Conservation (phyloP, 2,888 invertebrate species). For the Imbricaverruca yamaguchii region DNA sequence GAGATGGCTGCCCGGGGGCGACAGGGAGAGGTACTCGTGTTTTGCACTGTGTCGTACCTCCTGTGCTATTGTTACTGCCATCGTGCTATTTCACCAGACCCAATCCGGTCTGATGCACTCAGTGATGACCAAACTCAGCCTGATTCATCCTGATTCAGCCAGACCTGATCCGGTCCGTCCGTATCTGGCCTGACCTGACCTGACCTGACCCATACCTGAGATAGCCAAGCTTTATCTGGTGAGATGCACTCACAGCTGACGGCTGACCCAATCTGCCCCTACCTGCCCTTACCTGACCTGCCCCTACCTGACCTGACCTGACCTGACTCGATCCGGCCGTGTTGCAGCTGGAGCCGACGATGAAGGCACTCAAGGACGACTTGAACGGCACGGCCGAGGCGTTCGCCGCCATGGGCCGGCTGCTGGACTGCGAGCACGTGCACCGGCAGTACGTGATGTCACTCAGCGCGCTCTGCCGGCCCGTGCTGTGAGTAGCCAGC, state of each 20-base stretch:
- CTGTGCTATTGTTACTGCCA: too few relatives aligned
- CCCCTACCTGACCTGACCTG: not conserved
- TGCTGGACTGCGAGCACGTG: slow-evolving; percentile 71
- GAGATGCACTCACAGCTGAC: too few relatives aligned
- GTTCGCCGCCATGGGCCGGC: not conserved
- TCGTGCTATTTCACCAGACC: too few relatives aligned
- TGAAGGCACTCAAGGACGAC: not conserved
- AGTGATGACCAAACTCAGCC: too few relatives aligned
- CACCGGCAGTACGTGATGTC: slow-evolving; percentile 74
- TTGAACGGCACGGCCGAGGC: not conserved
- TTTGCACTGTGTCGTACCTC: too few relatives aligned
- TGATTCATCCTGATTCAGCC: too few relatives aligned
- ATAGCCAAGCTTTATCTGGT: too few relatives aligned
- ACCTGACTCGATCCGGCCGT: not conserved
- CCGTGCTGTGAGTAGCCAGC: slow-evolving; percentile 54
- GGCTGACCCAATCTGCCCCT: too few relatives aligned
- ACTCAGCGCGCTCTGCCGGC: slow-evolving; percentile 72
- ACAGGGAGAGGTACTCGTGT: too few relatives aligned
- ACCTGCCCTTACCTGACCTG: not conserved
- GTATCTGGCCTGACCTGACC: not conserved
- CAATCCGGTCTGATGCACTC: too few relatives aligned
- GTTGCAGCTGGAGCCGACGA: not conserved
- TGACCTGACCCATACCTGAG: not conserved
- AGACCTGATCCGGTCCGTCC: not conserved
- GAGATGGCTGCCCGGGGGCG: too few relatives aligned